Conservation (phyloP, 2,888 invertebrate species). For the Resseliella maxima region DNA sequence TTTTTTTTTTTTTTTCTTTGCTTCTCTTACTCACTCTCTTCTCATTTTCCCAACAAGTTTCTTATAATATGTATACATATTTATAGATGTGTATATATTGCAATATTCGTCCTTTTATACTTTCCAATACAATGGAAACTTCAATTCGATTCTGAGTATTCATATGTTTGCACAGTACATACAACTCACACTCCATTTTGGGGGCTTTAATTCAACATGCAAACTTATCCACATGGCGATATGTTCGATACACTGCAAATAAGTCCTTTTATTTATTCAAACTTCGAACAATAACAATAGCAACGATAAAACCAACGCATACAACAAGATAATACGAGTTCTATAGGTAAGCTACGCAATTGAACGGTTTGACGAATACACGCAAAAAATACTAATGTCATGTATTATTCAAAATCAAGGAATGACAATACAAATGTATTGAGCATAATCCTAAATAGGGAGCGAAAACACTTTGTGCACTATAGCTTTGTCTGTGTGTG, state of each 20-base stretch:
- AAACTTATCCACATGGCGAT: slow-evolving; percentile 15
- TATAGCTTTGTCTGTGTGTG: background rate
- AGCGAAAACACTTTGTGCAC: background rate
- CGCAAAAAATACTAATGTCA: slow-evolving; percentile 45
- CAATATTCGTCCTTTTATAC: background rate
- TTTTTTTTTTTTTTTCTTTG: background rate
- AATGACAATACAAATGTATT: slow-evolving; percentile 39
- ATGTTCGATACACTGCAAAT: slow-evolving; percentile 19
- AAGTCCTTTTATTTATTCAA: slow-evolving; percentile 53
- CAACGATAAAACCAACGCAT: slow-evolving; percentile 2
- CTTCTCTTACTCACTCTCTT: background rate
- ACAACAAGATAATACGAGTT: background rate
- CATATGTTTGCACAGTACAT: slow-evolving; percentile 29
- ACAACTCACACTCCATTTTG: background rate
- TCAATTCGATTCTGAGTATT: slow-evolving; percentile 18
- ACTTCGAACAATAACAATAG: slow-evolving; percentile 36
- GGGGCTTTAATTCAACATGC: slow-evolving; percentile 36
- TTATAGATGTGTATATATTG: background rate
- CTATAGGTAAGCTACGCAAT: background rate
- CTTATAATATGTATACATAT: no score
- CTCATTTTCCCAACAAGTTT: background rate
- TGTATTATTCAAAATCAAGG: slow-evolving; percentile 49
- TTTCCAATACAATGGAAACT: background rate
- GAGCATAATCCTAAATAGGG: slow-evolving; percentile 6
- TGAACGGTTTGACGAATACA: background rate